Base-by-base conservation (phyloP, 1,140 invertebrate species). In the Diprion similis region DNA sequence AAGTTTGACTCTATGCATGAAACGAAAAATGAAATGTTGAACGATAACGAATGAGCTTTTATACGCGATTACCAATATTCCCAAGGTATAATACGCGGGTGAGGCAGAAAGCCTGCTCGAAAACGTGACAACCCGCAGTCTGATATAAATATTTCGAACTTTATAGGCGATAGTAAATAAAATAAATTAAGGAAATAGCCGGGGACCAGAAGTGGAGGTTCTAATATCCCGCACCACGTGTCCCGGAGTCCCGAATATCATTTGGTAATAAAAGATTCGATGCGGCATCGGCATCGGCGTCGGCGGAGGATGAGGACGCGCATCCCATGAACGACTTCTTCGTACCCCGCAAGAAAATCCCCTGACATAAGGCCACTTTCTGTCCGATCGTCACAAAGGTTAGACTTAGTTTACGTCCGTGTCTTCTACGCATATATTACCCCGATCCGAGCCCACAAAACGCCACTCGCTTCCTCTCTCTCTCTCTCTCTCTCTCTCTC, bases 331-430 rank as follows among this genome's bases (percentile, higher is more conserved):
- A 68, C 66, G 37, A 45, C 37, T 18, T 68, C 37, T 18, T 68
- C 37, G 37, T 19, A 19, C 13, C 15, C 15, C 66, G 59, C 59
- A n/a, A 45, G 66, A 45, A 68, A 68, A 68, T 68, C 66, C 66
- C 37, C 66, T 68, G 66, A 68, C 18, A 68, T 68, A 68, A 19
- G 66, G 18, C 66, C 66, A 68, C 66, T 68, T 68, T 68, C 66
- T 68, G 66, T 68, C 66, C 37, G 19, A 45, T 11, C 37, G 66
- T 19, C 15, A 68, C 17, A 19, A 45, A 68, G 66, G 15, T 19
- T 68, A 18, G 17, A 19, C 19, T 19, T 68, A 45, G 66, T 68
- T 68, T 68, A 68, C 18, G 37, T 68, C 17, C 66, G 37, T 45
- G 66, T 68, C 66, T 11, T 68, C 18, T 68, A 68, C 17, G 66